Evolutionary conservation across 2,888 invertebrate species (phyloP), one percentile per base, ranked within the genome.

Genomic region (Dione juno): DNA sequence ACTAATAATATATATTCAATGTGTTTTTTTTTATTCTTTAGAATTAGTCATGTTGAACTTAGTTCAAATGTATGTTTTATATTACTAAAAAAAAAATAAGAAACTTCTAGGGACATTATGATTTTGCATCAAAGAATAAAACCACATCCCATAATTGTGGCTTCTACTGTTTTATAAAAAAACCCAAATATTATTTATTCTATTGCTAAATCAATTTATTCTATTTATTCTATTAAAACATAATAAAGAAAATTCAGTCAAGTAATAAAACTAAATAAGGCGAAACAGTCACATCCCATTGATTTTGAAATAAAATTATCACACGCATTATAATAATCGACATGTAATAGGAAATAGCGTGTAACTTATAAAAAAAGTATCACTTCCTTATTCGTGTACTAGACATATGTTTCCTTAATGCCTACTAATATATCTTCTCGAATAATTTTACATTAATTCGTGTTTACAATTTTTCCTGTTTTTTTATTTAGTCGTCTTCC

Each of bases 341-440:
- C 16, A 16, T 6, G 13, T 57, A 40, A 35, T 54, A 57, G 57
- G 57, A 57, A 57, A 57, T 57, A n/a, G 61, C 61, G 61, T 61
- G 61, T 21, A 10, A 45, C 41, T 45, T 21, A 1, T 10, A 45
- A 61, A 43, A 58, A 58, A 45, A 28, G 43, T 21, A 45, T 43
- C 1, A 61, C 28, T 61, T 61, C 59, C 59, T 43, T 9, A 28
- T 0, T 61, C 61, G 61, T 61, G 43, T 45, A 61, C 28, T 59
- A 43, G 10, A 43, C 45, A 61, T 43, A 13, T 63, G n/a, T 61
- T 61, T 61, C 61, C 61, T 61, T 45, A 61, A n/a, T 45, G 45
- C 61, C 45, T 61, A 61, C 61, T 61, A 61, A 61, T 61, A 45
- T 61, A 61, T 61, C 61, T 61, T 45, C 45, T 61, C 61, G 50